Conservation (phyloP, 2,113 vertebrate species). For the Leucosticte australis region DNA sequence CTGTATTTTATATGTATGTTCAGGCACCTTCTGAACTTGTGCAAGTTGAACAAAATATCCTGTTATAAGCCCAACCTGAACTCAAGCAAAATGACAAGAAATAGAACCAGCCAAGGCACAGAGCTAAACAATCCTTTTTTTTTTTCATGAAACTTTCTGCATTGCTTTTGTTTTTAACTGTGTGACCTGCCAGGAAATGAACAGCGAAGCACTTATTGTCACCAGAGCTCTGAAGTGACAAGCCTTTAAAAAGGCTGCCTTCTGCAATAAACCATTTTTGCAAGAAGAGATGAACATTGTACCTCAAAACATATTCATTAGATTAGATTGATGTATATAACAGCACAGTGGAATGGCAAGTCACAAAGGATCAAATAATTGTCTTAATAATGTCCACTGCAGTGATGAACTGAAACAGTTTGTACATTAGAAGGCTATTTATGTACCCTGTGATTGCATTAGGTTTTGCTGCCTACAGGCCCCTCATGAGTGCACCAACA, state of each 20-base stretch:
- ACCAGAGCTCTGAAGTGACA: constrained; percentile 30
- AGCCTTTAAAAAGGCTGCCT: constrained; percentile 30
- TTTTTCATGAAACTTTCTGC: not conserved
- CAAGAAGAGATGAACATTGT: not conserved
- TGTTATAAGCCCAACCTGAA: not conserved
- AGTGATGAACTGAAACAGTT: not conserved
- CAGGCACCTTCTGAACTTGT: not conserved
- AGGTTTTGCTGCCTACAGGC: not conserved
- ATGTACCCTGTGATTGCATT: not conserved
- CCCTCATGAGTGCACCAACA: not conserved
- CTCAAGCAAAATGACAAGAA: constrained; percentile 8
- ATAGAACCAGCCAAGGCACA: not conserved
- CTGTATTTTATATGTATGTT: not conserved
- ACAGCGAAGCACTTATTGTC: not conserved
- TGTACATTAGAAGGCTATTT: constrained; percentile 13
- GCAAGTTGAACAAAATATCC: not conserved
- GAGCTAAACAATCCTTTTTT: not conserved
- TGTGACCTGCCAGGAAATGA: constrained; percentile 32
- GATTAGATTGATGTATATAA: constrained; percentile 12
- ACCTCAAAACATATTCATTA: constrained; percentile 1
- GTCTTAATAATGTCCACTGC: constrained; percentile 26
- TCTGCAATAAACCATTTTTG: not conserved
- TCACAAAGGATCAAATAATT: constrained; percentile 47
- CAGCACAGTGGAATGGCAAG: not conserved
- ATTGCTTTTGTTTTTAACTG: constrained; percentile 35